A percentile compares a stretch with the other conserved stretches of the same genome.
These are phyloP conservation scores for Enteromius anoplus DNA, from an alignment of 2,797 vertebrate species.

Conservation along the genomic window DNA sequence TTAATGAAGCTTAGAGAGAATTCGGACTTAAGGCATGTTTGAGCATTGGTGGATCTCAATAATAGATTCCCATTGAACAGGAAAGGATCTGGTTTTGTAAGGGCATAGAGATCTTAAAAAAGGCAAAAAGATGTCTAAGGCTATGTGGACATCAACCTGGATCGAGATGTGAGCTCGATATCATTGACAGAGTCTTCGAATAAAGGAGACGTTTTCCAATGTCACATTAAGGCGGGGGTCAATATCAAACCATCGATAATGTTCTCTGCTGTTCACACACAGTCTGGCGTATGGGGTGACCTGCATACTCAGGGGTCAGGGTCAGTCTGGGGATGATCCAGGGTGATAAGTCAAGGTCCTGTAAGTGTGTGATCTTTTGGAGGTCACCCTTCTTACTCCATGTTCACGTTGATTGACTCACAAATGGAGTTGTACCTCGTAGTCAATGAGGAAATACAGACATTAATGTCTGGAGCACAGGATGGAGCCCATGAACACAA, in stretches of 20 bases:
- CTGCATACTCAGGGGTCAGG: constrained; percentile 51
- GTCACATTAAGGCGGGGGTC: constrained; percentile 57
- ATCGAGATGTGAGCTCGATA: constrained; percentile 26
- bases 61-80: constrained; percentile 61
- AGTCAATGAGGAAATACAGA: constrained; percentile 69
- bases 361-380: constrained; percentile 50
- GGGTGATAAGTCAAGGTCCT: constrained; percentile 68
- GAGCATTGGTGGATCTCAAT: constrained; percentile 61
- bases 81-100: background rate
- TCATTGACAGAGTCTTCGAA: constrained; percentile 54
- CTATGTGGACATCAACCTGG: constrained; percentile 28
- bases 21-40: constrained; percentile 60
- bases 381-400: constrained; percentile 49
- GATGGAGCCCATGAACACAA: constrained; percentile 59
- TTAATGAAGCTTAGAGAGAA: constrained; percentile 73
- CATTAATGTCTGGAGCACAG: constrained; percentile 67
- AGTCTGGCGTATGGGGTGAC: constrained; percentile 31
- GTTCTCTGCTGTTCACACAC: constrained; percentile 48
- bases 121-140: constrained; percentile 48
- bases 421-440: constrained; percentile 67
- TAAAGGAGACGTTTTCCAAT: constrained; percentile 53
- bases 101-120: constrained; percentile 60
- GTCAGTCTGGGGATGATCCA: constrained; percentile 41
- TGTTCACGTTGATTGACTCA: constrained; percentile 66
- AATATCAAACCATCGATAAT: constrained; percentile 47